These are phyloP conservation scores for Hyphantria cunea DNA, from an alignment of 1,140 invertebrate species.

Conservation along the genomic window DNA sequence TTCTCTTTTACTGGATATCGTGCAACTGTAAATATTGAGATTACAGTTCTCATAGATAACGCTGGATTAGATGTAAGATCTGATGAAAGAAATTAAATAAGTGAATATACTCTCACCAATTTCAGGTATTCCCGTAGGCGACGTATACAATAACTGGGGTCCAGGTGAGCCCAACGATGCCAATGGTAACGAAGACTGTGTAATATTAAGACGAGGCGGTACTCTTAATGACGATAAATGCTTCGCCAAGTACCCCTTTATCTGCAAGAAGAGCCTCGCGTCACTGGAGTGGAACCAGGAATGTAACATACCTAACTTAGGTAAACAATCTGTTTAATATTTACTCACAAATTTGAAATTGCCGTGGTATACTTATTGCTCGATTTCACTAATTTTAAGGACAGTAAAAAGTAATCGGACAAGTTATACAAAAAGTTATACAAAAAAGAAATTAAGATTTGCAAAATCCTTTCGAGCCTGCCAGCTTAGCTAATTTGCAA, in stretches of 20 bases:
- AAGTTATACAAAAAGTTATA: too few relatives aligned
- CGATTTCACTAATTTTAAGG: too few relatives aligned
- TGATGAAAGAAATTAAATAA: too few relatives aligned
- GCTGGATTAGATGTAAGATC: too few relatives aligned
- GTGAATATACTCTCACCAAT: neutral
- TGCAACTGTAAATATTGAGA: too few relatives aligned
- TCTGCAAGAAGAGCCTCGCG: constrained; percentile 62
- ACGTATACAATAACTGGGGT: constrained; percentile 58
- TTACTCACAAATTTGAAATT: neutral
- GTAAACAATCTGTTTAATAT: constrained; percentile 30
- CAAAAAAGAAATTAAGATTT: too few relatives aligned
- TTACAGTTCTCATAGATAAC: too few relatives aligned
- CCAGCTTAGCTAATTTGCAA: too few relatives aligned
- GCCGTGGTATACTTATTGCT: too few relatives aligned
- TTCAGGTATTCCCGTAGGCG: constrained; percentile 51
- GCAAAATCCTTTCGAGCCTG: too few relatives aligned
- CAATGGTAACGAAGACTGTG: constrained; percentile 53
- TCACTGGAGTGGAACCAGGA: constrained; percentile 57
- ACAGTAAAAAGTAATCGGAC: too few relatives aligned
- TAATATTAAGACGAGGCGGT: constrained; percentile 45
- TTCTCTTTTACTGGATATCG: too few relatives aligned
- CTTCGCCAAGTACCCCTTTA: constrained; percentile 46
- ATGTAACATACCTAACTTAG: constrained; percentile 57
- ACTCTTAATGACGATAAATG: constrained; percentile 58
- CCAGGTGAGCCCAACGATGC: constrained; percentile 61